Evolutionary conservation across 2,797 vertebrate genomes (phyloP), one percentile per base, ranked within the genome.

Genomic region (Malurus splendens): DNA sequence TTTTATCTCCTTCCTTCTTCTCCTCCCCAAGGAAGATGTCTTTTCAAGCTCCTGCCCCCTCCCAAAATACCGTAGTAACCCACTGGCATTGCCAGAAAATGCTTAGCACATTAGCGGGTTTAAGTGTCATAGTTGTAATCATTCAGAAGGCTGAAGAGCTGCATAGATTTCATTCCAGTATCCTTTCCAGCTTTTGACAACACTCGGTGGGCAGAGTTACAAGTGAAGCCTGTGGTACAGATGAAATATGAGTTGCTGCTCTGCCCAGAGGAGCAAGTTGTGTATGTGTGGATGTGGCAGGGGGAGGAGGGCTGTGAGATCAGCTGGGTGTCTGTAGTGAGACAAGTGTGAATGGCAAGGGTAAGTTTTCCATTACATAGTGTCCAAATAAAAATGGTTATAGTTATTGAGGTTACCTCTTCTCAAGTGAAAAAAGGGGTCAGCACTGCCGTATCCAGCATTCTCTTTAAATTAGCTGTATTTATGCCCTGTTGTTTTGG

Each of bases 101-200:
- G 94, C 93, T 96, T 96, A 95, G 93, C 95, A 94, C 95, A 96
- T 97, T 97, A 97, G 85, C 92, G 1, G 95, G 93, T 94, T 97
- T 95, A 96, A 95, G 82, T 45, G 80, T 90, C 89, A 12, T 90
- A 79, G 92, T 41, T 94, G 87, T 86, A 89, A 85, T 91, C 92
- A 20, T 76, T 94, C 84, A 42, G 95, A 92, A 95, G 94, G 91
- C 94, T 77, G 62, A 88, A 93, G 94, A 90, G 82, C 91, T 92
- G 90, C 96, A 92, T 86, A 90, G 95, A 94, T 93, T 96, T 95
- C 94, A 90, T 96, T 94, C 92, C 94, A 94, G 94, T 80, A 66
- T 93, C 87, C 92, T 88, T 94, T 96, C 94, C 95, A 96, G 95
- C 85, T 96, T 96, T 94, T 95, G 95, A 96, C 94, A 94, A 80